Evolutionary conservation across 30 jellyfish, hydroid and myxozoan species (phyloP).

Genomic region (Aurelia aurita complex sp. Pacific): DNA sequence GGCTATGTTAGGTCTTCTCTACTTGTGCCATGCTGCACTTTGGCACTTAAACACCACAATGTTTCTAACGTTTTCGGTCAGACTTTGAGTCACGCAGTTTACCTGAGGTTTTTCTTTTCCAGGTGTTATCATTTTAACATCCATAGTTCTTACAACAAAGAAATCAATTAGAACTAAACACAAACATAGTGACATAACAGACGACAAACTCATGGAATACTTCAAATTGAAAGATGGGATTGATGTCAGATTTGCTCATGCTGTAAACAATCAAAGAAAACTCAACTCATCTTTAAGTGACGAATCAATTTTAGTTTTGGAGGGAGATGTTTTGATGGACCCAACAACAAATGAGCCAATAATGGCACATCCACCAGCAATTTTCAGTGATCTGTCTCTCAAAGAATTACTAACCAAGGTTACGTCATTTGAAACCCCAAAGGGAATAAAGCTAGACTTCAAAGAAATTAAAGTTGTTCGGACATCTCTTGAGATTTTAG

Average conservation of each 20-base stretch:
- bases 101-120: neutral
- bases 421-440: conserved; percentile 14
- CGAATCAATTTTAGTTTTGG: conserved; percentile 59
- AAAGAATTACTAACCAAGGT: conserved; percentile 41
- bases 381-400: conserved; percentile 78
- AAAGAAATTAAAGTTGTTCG: conserved; percentile 70
- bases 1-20: too few species aligned
- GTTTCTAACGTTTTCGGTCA: too few species aligned
- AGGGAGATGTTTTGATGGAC: conserved; percentile 90
- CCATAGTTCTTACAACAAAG: too few species aligned
- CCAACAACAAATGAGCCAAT: conserved; percentile 63
- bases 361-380: conserved; percentile 98
- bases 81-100: too few species aligned
- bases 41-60: too few species aligned
- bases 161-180: too few species aligned
- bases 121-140: neutral
- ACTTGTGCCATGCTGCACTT: too few species aligned
- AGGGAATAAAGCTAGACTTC: conserved; percentile 89
- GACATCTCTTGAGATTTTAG: conserved; percentile 78
- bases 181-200: too few species aligned
- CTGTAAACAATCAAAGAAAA: conserved; percentile 75
- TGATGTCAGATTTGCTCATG: conserved; percentile 90
- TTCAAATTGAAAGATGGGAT: conserved; percentile 82
- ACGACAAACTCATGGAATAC: conserved; percentile 28
- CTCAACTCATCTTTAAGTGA: conserved; percentile 60